Conservation (phyloP, 2,888 invertebrate genomes). For the Dilophus febrilis region DNA sequence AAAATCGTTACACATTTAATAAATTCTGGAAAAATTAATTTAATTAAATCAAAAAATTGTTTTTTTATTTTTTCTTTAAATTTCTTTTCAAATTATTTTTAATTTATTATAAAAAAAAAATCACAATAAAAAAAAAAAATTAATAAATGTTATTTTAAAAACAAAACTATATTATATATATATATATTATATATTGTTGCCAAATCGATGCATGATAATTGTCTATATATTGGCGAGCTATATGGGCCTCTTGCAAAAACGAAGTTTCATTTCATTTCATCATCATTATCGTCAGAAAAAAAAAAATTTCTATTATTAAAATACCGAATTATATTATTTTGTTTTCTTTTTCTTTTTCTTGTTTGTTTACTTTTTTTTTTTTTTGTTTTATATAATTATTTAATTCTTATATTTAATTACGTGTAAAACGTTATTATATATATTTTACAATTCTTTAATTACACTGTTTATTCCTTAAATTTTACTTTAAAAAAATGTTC, state of each 20-base stretch:
- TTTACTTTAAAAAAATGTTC: too few species aligned
- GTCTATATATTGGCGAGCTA: slow-evolving; percentile 31
- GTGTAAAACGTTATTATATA: too few species aligned
- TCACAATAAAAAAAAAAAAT: too few species aligned
- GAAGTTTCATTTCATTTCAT: slow-evolving; percentile 21
- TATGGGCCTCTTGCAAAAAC: slow-evolving; percentile 36
- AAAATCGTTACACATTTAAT: too few species aligned
- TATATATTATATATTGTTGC: slow-evolving; percentile 18
- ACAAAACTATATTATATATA: too few species aligned
- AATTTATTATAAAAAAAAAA: slow-evolving; percentile 1
- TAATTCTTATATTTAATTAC: neutral
- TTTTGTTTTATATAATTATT: slow-evolving; percentile 1
- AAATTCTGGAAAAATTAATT: too few species aligned
- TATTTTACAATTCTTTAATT: too few species aligned
- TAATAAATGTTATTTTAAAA: neutral
- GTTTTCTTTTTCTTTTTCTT: neutral
- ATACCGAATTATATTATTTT: neutral
- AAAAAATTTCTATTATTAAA: neutral
- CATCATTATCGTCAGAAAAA: neutral
- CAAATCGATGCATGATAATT: slow-evolving; percentile 17
- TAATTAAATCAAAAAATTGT: too few species aligned
- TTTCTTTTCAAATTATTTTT: too few species aligned
- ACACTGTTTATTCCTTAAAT: too few species aligned
- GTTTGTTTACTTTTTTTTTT: slow-evolving; percentile 3
- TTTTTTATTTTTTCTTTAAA: too few species aligned